phyloP scores from a whole-genome alignment of 2,113 vertebrate species.

The Microtus pennsylvanicus region DNA sequence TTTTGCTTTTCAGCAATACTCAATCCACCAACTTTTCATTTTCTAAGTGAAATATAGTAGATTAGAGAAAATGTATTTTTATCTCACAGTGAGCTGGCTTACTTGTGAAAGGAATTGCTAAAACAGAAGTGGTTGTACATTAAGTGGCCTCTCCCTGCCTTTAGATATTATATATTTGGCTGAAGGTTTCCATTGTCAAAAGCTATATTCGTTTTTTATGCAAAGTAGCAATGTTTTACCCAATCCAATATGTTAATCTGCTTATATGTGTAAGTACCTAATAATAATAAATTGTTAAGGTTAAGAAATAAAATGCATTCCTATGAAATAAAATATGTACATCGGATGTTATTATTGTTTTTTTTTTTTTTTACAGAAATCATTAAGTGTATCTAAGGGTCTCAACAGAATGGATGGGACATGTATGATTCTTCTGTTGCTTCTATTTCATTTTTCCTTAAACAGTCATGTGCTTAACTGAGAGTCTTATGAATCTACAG shows the following conservation, averaged over 20 bases:
- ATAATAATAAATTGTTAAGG: background rate
- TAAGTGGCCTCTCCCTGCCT: background rate
- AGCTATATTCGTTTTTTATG: background rate
- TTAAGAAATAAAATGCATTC: background rate
- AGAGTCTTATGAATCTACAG: background rate
- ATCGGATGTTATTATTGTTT: background rate
- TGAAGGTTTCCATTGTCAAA: background rate
- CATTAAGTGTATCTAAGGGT: background rate
- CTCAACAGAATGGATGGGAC: background rate
- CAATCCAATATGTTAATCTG: background rate
- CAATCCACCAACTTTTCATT: slow-evolving; percentile 8
- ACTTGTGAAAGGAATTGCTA: slow-evolving; percentile 55
- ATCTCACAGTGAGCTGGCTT: background rate
- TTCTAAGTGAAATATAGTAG: slow-evolving; percentile 68
- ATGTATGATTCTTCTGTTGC: background rate
- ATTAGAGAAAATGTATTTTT: slow-evolving; percentile 60
- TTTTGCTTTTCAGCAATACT: slow-evolving; percentile 32
- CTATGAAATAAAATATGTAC: background rate
- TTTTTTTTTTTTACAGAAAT: background rate
- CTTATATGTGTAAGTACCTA: background rate
- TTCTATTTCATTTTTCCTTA: background rate
- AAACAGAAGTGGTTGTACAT: background rate
- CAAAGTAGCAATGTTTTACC: background rate
- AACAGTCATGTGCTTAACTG: background rate
- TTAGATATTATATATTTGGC: background rate